Evolutionary conservation across 2,113 vertebrate genomes (phyloP).

Genomic region (Pachycephala philippinensis): DNA sequence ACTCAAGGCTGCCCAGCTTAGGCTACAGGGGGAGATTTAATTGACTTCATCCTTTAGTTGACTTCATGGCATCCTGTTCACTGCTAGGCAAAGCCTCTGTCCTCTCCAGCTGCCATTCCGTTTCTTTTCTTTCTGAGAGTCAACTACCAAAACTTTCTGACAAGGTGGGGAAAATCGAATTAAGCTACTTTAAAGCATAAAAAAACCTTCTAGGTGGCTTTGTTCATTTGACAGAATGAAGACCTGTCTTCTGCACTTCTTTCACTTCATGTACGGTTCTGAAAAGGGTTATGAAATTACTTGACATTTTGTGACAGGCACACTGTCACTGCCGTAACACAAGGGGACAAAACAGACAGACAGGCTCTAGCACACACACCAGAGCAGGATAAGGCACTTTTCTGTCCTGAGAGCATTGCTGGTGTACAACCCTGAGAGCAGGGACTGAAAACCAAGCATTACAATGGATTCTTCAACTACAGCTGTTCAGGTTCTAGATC

Average conservation of each 20-base stretch:
- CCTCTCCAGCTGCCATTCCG: neutral
- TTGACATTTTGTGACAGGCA: neutral
- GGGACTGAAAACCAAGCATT: neutral
- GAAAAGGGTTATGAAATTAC: neutral
- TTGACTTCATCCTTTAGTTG: neutral
- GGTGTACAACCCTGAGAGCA: neutral
- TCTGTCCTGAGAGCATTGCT: neutral
- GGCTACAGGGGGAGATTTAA: neutral
- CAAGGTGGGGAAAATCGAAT: neutral
- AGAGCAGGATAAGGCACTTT: neutral
- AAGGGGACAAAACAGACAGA: neutral
- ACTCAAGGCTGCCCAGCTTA: neutral
- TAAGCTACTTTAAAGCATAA: neutral
- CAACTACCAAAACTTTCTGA: neutral
- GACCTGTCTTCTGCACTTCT: neutral
- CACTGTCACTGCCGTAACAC: neutral
- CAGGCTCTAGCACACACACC: neutral
- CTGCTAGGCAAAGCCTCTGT: neutral
- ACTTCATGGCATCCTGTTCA: neutral
- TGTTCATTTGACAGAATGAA: neutral
- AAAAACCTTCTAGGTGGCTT: neutral
- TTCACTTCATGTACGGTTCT: neutral
- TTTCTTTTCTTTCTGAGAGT: neutral
- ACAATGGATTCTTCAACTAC: neutral
- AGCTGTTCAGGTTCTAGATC: neutral